Percentiles rank a stretch among this genome's conserved stretches.
Conservation (phyloP, 92 coral and sea anemone species). For the Isaurus tuberculatus region DNA sequence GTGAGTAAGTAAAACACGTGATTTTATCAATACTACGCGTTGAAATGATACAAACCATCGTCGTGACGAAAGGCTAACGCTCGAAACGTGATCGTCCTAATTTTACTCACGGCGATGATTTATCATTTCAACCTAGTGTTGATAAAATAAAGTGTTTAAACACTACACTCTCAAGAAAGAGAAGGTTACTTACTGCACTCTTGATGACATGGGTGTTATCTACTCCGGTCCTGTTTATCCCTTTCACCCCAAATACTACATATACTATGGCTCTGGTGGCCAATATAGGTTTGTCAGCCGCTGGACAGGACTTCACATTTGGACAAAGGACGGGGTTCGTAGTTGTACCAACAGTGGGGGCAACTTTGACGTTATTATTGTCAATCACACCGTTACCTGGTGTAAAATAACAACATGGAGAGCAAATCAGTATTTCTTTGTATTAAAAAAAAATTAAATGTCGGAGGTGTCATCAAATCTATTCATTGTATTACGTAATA, state of each 20-base stretch:
- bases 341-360: neutral
- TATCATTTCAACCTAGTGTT: no score
- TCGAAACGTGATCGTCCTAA: no score
- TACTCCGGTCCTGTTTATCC: conserved; percentile 75
- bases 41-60: no score
- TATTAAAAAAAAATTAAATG: no score
- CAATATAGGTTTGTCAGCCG: conserved; percentile 70
- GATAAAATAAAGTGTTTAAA: neutral
- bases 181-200: conserved; percentile 27
- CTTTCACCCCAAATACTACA: conserved; percentile 86
- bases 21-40: no score
- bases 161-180: neutral
- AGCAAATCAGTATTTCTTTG: neutral
- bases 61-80: no score
- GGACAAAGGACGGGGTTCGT: conserved; percentile 16
- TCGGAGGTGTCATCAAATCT: no score
- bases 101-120: no score
- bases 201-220: conserved; percentile 74
- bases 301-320: conserved; percentile 36
- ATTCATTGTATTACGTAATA: no score
- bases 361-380: neutral
- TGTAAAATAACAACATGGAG: neutral
- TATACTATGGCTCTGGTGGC: conserved; percentile 71
- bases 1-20: no score
- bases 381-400: conserved; percentile 24